A percentile compares a stretch with the other conserved stretches of the same genome.
These are phyloP conservation scores for Trisateles emortualis DNA, from an alignment of 2,888 invertebrate species.

Conservation along the genomic window DNA sequence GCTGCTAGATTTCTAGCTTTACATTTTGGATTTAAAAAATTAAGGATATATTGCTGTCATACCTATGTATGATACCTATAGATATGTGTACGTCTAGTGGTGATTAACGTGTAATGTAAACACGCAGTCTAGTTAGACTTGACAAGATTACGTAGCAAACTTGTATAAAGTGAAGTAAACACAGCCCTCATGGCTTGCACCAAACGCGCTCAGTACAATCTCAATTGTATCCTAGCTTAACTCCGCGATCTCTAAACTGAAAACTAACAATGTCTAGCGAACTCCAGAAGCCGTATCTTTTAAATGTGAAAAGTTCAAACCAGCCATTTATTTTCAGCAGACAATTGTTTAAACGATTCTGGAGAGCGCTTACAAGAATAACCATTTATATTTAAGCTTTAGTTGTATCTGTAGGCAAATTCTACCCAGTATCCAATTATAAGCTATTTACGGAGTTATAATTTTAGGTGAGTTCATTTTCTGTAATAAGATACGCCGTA, in stretches of 20 bases:
- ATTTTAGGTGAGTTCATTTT: not conserved
- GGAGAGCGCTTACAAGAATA: conserved; percentile 8
- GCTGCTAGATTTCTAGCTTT: too few relatives aligned
- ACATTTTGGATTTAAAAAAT: too few relatives aligned
- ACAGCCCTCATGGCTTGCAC: conserved; percentile 26
- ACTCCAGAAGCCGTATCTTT: conserved; percentile 45
- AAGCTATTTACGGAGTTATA: not conserved
- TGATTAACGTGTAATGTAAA: too few relatives aligned
- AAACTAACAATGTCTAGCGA: conserved; percentile 54
- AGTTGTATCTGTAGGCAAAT: not conserved
- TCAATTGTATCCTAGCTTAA: conserved; percentile 48
- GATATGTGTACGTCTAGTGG: too few relatives aligned
- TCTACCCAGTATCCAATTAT: not conserved
- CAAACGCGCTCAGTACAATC: conserved; percentile 26
- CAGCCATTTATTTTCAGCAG: conserved; percentile 48
- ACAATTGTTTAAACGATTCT: conserved; percentile 42
- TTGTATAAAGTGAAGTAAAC: not conserved
- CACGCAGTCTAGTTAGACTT: not conserved
- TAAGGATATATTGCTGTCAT: too few relatives aligned
- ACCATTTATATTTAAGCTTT: conserved; percentile 6
- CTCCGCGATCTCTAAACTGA: conserved; percentile 53
- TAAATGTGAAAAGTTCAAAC: conserved; percentile 58
- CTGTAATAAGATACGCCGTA: too few relatives aligned
- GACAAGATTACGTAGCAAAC: too few relatives aligned
- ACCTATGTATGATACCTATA: too few relatives aligned